Conservation (phyloP, 2,888 invertebrate species). For the Thelaira solivaga region DNA sequence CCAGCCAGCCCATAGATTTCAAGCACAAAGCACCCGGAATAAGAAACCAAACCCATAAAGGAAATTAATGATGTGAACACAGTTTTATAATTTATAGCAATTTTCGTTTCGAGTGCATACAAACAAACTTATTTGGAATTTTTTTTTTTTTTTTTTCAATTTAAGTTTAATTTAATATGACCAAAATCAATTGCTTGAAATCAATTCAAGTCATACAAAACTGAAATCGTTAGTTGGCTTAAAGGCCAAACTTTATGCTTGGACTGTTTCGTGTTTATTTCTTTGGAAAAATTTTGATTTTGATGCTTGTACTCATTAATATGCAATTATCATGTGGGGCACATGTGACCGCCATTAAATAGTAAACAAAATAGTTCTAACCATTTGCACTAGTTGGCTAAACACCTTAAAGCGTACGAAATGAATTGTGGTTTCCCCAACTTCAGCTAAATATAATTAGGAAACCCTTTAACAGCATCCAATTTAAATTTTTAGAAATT, state of each 20-base stretch:
- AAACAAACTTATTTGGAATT: background rate
- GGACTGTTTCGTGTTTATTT: background rate
- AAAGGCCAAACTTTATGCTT: background rate
- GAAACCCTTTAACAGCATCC: no score
- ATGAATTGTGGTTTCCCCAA: no score
- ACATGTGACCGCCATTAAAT: no score
- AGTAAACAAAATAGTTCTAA: no score
- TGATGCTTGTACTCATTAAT: no score
- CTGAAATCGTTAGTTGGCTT: background rate
- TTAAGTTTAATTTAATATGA: background rate
- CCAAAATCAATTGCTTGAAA: background rate
- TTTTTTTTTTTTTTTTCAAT: background rate
- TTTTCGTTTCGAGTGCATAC: background rate
- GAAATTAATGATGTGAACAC: slow-evolving; percentile 36
- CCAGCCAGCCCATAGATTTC: slow-evolving; percentile 8
- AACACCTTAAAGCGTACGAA: no score
- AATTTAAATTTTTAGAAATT: background rate
- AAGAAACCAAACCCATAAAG: background rate
- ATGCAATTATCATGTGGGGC: no score
- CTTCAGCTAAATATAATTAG: no score
- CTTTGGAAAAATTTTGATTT: no score
- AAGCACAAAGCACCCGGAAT: background rate
- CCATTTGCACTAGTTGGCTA: no score
- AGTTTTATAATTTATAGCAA: slow-evolving; percentile 10
- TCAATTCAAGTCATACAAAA: background rate